Conservation (phyloP, 1,140 invertebrate genomes). For the Lithobius niger region DNA sequence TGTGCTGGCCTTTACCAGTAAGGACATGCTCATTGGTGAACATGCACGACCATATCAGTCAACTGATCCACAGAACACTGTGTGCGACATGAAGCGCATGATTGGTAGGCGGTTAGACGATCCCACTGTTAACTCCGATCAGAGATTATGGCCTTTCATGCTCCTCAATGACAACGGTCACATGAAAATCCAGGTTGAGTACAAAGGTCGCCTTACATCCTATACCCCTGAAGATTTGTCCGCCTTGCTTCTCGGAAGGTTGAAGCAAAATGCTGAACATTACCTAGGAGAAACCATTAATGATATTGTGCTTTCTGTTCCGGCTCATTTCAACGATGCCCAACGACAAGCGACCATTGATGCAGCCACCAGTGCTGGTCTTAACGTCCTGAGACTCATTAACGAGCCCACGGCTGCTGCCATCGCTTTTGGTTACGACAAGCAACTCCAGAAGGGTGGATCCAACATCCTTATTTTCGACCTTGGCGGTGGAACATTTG, state of each 20-base stretch:
- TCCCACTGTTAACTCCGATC: conserved; percentile 31
- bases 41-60: conserved; percentile 39
- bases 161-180: conserved; percentile 28
- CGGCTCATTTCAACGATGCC: conserved; percentile 34
- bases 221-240: conserved; percentile 44
- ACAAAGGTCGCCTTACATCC: conserved; percentile 36
- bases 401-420: conserved; percentile 20
- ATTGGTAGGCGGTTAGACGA: conserved; percentile 36
- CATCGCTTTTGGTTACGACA: conserved; percentile 15
- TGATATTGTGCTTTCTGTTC: conserved; percentile 34
- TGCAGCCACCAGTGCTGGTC: conserved; percentile 14
- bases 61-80: conserved; percentile 39
- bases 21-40: conserved; percentile 38
- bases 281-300: conserved; percentile 27
- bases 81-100: conserved; percentile 38
- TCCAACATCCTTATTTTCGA: conserved; percentile 14
- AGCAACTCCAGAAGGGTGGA: neutral
- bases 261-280: conserved; percentile 30
- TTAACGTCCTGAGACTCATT: conserved; percentile 17
- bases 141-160: conserved; percentile 34
- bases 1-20: conserved; percentile 40
- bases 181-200: conserved; percentile 32
- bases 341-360: conserved; percentile 26
- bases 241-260: conserved; percentile 39
- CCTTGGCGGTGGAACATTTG: conserved; percentile 19